Evolutionary conservation across 2,888 invertebrate genomes (phyloP), one percentile per base, ranked within the genome.

Genomic region (Gerris lacustris): DNA sequence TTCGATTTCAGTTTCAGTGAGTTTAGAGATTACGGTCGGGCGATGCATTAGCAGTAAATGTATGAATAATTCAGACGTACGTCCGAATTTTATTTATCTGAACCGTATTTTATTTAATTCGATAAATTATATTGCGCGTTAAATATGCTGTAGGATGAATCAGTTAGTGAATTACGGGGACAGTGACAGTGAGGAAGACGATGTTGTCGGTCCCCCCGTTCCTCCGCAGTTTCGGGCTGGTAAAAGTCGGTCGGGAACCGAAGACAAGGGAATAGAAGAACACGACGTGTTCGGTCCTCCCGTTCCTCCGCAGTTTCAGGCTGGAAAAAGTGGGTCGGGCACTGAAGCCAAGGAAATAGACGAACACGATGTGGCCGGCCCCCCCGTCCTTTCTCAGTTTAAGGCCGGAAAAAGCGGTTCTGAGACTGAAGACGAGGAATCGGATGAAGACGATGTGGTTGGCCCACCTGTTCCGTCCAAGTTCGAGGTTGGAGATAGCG

Each of bases 281-380:
- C 2, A 85, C 72, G 86, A 86, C 18, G 77, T 86, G 0, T 85
- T 80, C 67, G 80, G 79, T 0, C 80, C 79, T n/a, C 76, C 79
- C 5, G 70, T 79, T 47, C 79, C 79, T 67, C 43, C 15, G 5
- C 15, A 6, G n/a, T 67, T 15, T 66, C 18, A 66, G 15, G 31
- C 15, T n/a, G 67, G 31, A 31, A 31, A 31, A 31, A 31, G 31
- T 31, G 31, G 31, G 4, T 31, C 31, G 31, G 31, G 2, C 4
- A 31, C 31, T 31, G 31, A 31, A 31, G 31, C 31, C 31, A 31
- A 31, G 31, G 31, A 31, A 31, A 31, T 4, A 31, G 31, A 31
- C 31, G 31, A 31, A 31, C 31, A 31, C 2, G 31, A 31, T 31
- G 31, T 31, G 31, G 2, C 31, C 31, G 31, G 31, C 4, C 31